phyloP scores from a whole-genome alignment of 2,113 vertebrate genomes.

The Cavia porcellus region DNA sequence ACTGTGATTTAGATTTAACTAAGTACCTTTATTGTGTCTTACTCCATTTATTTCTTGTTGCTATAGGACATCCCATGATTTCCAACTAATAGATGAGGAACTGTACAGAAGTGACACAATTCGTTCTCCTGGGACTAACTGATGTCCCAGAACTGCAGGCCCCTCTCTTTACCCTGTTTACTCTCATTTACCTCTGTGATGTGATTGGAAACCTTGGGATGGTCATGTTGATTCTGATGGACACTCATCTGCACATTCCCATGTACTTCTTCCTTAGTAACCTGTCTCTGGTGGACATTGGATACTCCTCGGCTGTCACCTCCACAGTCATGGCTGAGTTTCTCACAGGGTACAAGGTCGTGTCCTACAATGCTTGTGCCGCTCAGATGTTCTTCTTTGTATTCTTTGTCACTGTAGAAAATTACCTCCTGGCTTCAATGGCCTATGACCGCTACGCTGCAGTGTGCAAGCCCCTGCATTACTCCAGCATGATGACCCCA shows the following conservation, averaged over 20 bases:
- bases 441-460: not conserved
- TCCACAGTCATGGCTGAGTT: not conserved
- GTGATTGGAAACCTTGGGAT: conserved; percentile 61
- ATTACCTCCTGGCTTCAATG: not conserved
- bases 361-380: not conserved
- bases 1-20: not conserved
- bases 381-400: not conserved
- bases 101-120: not conserved
- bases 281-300: not conserved
- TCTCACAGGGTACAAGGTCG: not conserved
- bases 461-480: not conserved
- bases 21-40: not conserved
- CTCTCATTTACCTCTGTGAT: conserved; percentile 20
- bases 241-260: not conserved
- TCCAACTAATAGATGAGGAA: conserved; percentile 47
- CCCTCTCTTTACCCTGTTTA: not conserved
- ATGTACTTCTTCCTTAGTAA: not conserved
- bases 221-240: not conserved
- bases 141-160: not conserved
- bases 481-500: not conserved
- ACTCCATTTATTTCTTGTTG: conserved; percentile 9
- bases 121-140: conserved; percentile 52
- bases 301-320: not conserved
- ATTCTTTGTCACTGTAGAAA: not conserved
- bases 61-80: not conserved